Base-by-base conservation (phyloP, 2,797 vertebrate species). In the Danio choprae region DNA sequence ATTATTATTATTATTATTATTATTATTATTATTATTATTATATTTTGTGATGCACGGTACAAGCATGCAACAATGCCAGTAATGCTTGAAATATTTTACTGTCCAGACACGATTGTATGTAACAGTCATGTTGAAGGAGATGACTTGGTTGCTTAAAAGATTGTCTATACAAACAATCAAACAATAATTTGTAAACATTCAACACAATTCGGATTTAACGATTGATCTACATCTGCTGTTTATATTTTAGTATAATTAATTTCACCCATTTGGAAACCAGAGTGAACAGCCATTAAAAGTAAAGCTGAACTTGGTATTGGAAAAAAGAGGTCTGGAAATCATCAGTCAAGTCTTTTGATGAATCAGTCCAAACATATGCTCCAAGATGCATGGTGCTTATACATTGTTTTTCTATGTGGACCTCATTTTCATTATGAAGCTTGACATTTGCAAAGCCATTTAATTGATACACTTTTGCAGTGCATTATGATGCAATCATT, bases 301-400 rank as follows among this genome's bases (percentile, higher is more conserved):
- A 20, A 69, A 78, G 43, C 53, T 77, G 67, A 51, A 70, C 36
- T 50, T 71, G 46, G 77, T 79, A 71, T 79, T 71, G 65, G 77
- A 73, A 79, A 79, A 70, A 70, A 70, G 43, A 69, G 44, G 46
- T 71, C 77, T 79, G 77, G 77, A 62, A 70, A 79, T 63, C 46
- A 79, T 78, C 75, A 69, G 64, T 69, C 44, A 8, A 38, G 38
- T n/a, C 56, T 71, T 79, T 79, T 78, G 75, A 62, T 79, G 56
- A 79, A 69, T 69, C 55, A 79, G 67, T 79, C 18, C 67, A 79
- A 62, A 79, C 46, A 63, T 60, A 40, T 62, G 53, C 40, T 46
- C 70, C 6, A 7, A 69, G 64, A 77, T 67, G 64, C 63, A 44
- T 50, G 43, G 71, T 15, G 36, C 62, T 29, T 50, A 22, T 77